Conservation (phyloP, 2,888 invertebrate species). For the Heliconius ethilla region DNA sequence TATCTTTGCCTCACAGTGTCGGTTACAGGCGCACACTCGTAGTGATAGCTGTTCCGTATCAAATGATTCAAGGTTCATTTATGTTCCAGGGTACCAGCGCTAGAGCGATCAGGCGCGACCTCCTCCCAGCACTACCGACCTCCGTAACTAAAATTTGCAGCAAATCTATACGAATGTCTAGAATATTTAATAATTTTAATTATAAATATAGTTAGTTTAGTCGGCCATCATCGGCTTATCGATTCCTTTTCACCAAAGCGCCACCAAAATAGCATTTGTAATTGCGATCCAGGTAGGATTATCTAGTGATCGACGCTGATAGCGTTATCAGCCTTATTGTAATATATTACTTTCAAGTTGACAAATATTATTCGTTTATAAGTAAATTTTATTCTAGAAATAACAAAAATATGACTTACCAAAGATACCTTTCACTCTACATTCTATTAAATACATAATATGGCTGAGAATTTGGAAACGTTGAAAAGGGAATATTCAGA, state of each 20-base stretch:
- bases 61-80: conserved; percentile 1
- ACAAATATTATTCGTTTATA: conserved; percentile 13
- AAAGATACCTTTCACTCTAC: conserved; percentile 9
- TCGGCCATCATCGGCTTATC: conserved; percentile 18
- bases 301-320: conserved; percentile 33
- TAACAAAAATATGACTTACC: conserved; percentile 3
- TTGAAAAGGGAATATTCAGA: neutral
- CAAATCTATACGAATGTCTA: neutral
- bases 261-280: conserved; percentile 39
- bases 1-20: conserved; percentile 51
- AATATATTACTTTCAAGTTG: conserved; percentile 32
- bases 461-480: neutral
- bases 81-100: conserved; percentile 68
- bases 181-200: neutral
- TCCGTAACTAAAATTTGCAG: conserved; percentile 40
- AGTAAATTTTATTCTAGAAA: conserved; percentile 19
- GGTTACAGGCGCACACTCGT: conserved; percentile 5
- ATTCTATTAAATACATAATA: neutral
- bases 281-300: conserved; percentile 32
- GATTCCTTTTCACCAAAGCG: conserved; percentile 26
- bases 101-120: conserved; percentile 55
- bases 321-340: conserved; percentile 40
- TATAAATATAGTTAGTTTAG: conserved; percentile 6
- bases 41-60: neutral
- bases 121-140: conserved; percentile 53